Evolutionary conservation across 2,888 invertebrate species (phyloP).

Genomic region (Rhorus exstirpatorius): DNA sequence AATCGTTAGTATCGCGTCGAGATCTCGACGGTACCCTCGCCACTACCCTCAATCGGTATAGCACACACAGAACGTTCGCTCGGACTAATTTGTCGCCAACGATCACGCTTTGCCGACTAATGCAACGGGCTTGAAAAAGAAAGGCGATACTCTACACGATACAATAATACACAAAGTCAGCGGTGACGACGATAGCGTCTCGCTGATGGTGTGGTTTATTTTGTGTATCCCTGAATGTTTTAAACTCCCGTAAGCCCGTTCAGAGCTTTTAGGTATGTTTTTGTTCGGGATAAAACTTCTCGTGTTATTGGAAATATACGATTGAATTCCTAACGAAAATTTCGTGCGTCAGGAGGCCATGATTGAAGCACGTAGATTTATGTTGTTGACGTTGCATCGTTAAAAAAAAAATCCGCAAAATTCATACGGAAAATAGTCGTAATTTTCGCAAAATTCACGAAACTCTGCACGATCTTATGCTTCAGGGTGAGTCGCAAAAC

Average conservation of each 20-base stretch:
- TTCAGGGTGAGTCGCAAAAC: too few relatives aligned
- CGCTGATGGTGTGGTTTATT: slow-evolving; percentile 6
- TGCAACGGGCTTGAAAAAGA: slow-evolving; percentile 52
- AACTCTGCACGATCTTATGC: too few relatives aligned
- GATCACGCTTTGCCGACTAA: slow-evolving; percentile 56
- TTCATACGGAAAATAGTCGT: background rate
- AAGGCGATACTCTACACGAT: slow-evolving; percentile 53
- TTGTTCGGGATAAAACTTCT: background rate
- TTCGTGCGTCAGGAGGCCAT: background rate
- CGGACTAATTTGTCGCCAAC: slow-evolving; percentile 79
- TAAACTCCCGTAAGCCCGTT: background rate
- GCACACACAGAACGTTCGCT: slow-evolving; percentile 68
- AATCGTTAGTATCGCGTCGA: slow-evolving; percentile 84
- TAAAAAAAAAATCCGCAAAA: too few relatives aligned
- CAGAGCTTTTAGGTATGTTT: too few relatives aligned
- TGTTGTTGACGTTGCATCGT: too few relatives aligned
- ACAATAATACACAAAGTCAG: slow-evolving; percentile 22
- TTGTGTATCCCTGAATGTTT: slow-evolving; percentile 23
- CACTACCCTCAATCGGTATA: slow-evolving; percentile 69
- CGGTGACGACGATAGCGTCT: slow-evolving; percentile 12
- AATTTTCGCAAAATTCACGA: too few relatives aligned
- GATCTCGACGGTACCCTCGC: slow-evolving; percentile 75
- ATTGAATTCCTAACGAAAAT: background rate
- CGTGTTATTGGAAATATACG: background rate
- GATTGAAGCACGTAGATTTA: background rate